Evolutionary conservation across 2,888 invertebrate species (phyloP), one percentile per base, ranked within the genome.

Genomic region (Syrphus vitripennis): DNA sequence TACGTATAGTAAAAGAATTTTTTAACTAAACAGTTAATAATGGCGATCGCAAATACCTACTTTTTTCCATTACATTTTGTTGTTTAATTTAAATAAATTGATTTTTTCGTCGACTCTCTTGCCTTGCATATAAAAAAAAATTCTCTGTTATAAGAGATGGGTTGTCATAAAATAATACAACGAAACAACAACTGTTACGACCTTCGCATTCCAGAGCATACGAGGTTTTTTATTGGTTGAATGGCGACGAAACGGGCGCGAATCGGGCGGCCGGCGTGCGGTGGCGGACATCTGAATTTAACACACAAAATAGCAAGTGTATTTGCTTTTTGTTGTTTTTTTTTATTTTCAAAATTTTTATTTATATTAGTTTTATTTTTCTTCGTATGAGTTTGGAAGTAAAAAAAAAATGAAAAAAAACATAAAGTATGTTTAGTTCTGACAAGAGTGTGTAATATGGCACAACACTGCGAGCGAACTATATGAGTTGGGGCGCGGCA

Each of bases 141-240:
- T 42, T 50, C 63, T 72, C 65, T 67, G 45, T 61, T 76, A 76
- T 70, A 76, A 37, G 69, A 67, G 74, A 63, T 72, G 72, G 55
- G 79, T 63, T 81, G 76, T 74, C 86, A 74, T 77, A 77, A 86
- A 86, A 77, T 81, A 67, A 77, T 72, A 55, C 45, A 74, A 70
- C 57, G 82, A 81, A 86, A 77, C 71, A 86, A 77, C 86, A 82
- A 82, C 81, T 82, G 86, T 57, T 70, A 72, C 82, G 86, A 86
- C 86, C 86, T 86, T 86, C 86, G 82, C 86, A 86, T 86, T 86
- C 86, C 86, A 86, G 86, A 82, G 86, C 86, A 86, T 86, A 86
- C 86, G 86, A 86, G 82, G 86, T 81, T 86, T 86, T 67, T 86
- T 82, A 86, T 82, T 86, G 82, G 72, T 78, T 78, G 77, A 72